Base-by-base conservation (phyloP, 2,888 invertebrate species). In the Caenorhabditis macrosperma region DNA sequence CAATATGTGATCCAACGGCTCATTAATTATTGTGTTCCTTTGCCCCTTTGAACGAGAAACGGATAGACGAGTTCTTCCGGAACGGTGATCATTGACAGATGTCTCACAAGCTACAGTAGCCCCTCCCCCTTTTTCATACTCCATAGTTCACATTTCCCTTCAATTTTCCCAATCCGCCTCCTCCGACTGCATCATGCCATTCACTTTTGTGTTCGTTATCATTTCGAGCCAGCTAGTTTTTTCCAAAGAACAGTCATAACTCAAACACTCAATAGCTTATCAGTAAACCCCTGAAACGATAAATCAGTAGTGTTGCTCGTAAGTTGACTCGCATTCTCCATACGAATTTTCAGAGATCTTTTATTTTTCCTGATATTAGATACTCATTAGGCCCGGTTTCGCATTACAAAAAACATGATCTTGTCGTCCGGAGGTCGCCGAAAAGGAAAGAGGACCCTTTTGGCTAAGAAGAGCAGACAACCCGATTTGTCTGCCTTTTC, bases 381-480 rank as follows among this genome's bases (percentile, higher is more conserved):
- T 35, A 48, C 55, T 75, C 48, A 75, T 64, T 67, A 57, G 67
- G 20, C n/a, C 46, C 38, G 46, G 44, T 50, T 30, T 75, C 54
- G 38, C 44, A 67, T 75, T 75, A 52, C 75, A 60, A 60, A 38
- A 59, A 66, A 67, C 54, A 67, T 67, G 75, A 75, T 75, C 67
- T 67, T 66, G 38, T 66, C 64, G 24, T 44, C 20, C 35, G 35
- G 38, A 59, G 66, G 66, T 67, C 44, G 55, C 17, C 54, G 22
- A 20, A 44, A 64, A 64, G 30, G 41, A 57, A 48, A n/a, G 57
- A 69, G 30, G 41, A 48, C 61, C 63, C 64, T 72, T 48, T 72
- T 55, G 57, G 5, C 33, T 33, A 17, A 77, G 50, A 68, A 28
- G 48, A 68, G 44, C 59, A 48, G 50, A 69, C 69, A 52, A 44